phyloP scores from a whole-genome alignment of 2,113 vertebrate genomes.

The Noctilio leporinus region DNA sequence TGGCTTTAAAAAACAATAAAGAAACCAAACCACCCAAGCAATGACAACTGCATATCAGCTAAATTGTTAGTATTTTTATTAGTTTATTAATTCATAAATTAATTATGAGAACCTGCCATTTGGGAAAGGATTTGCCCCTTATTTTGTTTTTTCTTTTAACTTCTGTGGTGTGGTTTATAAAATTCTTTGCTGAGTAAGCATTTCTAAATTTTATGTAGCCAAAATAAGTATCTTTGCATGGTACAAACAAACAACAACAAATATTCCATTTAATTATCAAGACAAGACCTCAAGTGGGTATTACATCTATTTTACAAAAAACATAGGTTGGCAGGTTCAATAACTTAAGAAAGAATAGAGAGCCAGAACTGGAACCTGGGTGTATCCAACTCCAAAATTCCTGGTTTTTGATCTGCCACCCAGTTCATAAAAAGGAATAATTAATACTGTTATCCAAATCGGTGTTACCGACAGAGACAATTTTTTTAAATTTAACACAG shows the following conservation, averaged over 20 bases:
- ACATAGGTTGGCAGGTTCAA: neutral
- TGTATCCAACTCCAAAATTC: neutral
- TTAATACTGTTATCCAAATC: neutral
- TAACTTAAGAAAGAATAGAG: neutral
- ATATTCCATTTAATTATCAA: neutral
- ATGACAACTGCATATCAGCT: neutral
- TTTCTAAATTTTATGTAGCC: neutral
- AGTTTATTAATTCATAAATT: neutral
- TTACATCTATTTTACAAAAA: neutral
- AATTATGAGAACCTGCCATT: neutral
- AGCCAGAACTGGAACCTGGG: neutral
- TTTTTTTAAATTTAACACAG: neutral
- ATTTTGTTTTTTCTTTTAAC: neutral
- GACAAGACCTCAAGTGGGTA: neutral
- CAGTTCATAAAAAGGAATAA: neutral
- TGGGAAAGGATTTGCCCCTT: neutral
- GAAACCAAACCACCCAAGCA: neutral
- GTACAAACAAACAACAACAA: neutral
- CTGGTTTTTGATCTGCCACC: neutral
- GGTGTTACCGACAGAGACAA: neutral
- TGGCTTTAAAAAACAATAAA: neutral
- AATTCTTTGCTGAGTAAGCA: neutral
- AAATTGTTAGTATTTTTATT: neutral
- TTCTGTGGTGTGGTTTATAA: neutral
- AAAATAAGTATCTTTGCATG: neutral